Evolutionary conservation across 53 echinoderm and acorn worm genomes (phyloP).

Genomic region (Hippasteria phrygiana): DNA sequence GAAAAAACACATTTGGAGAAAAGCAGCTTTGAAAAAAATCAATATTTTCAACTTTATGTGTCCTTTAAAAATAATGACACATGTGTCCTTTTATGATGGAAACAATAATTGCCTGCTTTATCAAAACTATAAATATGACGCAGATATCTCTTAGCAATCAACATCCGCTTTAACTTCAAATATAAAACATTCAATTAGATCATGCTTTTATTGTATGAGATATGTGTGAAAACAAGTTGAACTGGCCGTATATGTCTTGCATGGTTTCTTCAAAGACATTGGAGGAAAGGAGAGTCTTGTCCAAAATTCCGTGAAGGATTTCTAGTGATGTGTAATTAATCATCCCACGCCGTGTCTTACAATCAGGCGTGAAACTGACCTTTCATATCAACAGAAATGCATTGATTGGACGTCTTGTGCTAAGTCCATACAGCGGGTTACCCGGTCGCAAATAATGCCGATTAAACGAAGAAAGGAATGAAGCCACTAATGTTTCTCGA

Average conservation of each 20-base stretch:
- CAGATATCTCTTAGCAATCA: too few species aligned
- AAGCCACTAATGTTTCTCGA: neutral
- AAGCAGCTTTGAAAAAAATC: too few species aligned
- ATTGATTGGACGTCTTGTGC: neutral
- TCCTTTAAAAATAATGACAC: too few species aligned
- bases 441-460: neutral
- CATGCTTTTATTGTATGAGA: neutral
- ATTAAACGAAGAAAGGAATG: neutral
- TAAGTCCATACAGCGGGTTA: neutral
- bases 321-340: constrained; percentile 12
- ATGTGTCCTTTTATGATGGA: too few species aligned
- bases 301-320: neutral
- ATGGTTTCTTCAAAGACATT: neutral
- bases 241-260: neutral
- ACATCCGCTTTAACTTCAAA: too few species aligned
- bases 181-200: too few species aligned
- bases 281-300: constrained; percentile 12
- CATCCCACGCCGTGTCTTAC: neutral
- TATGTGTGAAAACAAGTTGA: neutral
- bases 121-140: too few species aligned
- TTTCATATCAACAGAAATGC: neutral
- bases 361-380: constrained; percentile 40
- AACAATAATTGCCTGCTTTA: too few species aligned
- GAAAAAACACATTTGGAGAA: too few species aligned
- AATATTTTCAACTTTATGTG: too few species aligned